phyloP scores from a whole-genome alignment of 2,888 invertebrate genomes.

The Gibbula magus region DNA sequence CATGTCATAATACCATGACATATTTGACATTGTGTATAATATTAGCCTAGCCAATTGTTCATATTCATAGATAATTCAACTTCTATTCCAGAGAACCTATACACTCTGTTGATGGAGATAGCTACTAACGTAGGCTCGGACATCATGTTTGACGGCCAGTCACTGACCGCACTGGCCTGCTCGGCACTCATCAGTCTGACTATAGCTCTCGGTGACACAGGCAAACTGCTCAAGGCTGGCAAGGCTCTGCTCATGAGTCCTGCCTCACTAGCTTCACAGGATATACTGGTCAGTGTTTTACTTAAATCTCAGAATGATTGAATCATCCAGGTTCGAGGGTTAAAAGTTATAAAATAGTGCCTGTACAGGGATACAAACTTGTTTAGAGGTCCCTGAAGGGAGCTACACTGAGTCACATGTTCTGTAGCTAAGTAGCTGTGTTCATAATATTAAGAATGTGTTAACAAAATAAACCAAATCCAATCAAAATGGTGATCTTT shows the following conservation, averaged over 20 bases:
- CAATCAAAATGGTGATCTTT: no score
- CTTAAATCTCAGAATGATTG: no score
- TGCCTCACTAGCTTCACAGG: slow-evolving; percentile 84
- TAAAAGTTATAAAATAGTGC: no score
- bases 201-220: slow-evolving; percentile 94
- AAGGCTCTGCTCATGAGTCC: slow-evolving; percentile 92
- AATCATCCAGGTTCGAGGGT: no score
- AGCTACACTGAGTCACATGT: no score
- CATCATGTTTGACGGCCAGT: slow-evolving; percentile 76
- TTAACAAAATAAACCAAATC: no score
- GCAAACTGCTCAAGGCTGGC: slow-evolving; percentile 89
- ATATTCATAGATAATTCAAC: background rate
- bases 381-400: no score
- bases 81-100: slow-evolving; percentile 83
- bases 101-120: slow-evolving; percentile 88
- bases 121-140: slow-evolving; percentile 81
- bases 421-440: no score
- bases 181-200: slow-evolving; percentile 93
- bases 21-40: background rate
- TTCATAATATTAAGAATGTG: no score
- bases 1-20: background rate
- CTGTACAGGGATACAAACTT: no score
- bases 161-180: slow-evolving; percentile 89
- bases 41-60: background rate
- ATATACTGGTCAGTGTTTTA: slow-evolving; percentile 77